phyloP scores from a whole-genome alignment of 2,888 invertebrate species.

The Trypoxylon attenuatum region DNA sequence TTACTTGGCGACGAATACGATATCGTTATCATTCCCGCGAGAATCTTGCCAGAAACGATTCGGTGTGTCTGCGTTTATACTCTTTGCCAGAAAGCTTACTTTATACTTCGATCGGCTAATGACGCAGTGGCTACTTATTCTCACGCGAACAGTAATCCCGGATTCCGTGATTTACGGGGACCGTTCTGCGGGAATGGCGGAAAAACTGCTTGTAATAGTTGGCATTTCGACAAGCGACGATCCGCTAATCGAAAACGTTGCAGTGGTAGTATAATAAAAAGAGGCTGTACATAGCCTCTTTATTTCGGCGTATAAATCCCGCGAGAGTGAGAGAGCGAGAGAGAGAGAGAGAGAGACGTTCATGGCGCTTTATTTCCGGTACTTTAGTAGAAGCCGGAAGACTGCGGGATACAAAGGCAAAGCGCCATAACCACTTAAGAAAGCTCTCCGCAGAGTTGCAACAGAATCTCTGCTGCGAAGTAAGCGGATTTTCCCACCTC shows the following conservation, averaged over 20 bases:
- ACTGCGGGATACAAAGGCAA: conserved; percentile 68
- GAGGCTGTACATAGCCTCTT: conserved; percentile 3
- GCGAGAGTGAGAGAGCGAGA: too few species aligned
- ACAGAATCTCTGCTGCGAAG: conserved; percentile 61
- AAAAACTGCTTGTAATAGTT: too few species aligned
- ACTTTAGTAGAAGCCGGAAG: conserved; percentile 53
- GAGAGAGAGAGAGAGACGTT: conserved; percentile 10
- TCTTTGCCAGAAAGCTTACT: too few species aligned
- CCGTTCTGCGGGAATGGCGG: too few species aligned
- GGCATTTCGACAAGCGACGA: too few species aligned
- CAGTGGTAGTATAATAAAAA: background rate
- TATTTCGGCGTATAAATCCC: conserved; percentile 34
- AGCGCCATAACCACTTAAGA: conserved; percentile 73
- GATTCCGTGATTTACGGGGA: too few species aligned
- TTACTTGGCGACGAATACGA: conserved; percentile 48
- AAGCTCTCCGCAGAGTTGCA: conserved; percentile 59
- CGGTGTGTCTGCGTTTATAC: background rate
- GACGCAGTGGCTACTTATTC: too few species aligned
- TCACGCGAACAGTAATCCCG: too few species aligned
- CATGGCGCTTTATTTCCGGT: conserved; percentile 60
- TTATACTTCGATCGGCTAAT: too few species aligned
- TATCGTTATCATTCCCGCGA: conserved; percentile 32
- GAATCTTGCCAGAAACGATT: conserved; percentile 16
- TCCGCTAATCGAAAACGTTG: conserved; percentile 11
- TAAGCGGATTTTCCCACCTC: conserved; percentile 69